Conservation (phyloP, 1,140 invertebrate genomes). For the Drosophila kurseongensis region DNA sequence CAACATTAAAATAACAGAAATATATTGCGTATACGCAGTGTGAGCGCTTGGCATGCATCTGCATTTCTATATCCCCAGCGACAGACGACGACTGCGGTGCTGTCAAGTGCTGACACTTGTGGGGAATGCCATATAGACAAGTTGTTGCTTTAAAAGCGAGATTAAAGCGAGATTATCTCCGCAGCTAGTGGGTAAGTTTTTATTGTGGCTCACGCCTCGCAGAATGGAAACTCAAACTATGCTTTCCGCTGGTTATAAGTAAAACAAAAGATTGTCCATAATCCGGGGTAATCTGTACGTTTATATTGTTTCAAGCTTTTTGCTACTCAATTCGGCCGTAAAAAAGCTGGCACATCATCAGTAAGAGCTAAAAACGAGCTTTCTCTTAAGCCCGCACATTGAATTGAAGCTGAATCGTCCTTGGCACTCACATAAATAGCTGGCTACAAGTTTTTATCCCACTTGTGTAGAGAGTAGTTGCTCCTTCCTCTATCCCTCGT, state of each 20-base stretch:
- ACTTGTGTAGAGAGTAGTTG: constrained; percentile 5
- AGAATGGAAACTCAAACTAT: constrained; percentile 16
- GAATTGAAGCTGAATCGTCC: constrained; percentile 56
- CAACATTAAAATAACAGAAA: constrained; percentile 39
- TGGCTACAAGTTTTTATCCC: constrained; percentile 50
- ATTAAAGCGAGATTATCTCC: constrained; percentile 34
- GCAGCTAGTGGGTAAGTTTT: constrained; percentile 28
- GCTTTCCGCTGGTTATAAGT: constrained; percentile 8
- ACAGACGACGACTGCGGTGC: constrained; percentile 8
- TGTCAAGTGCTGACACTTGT: constrained; percentile 61
- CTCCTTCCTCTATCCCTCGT: constrained; percentile 16
- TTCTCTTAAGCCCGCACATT: constrained; percentile 1
- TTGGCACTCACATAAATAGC: constrained; percentile 59
- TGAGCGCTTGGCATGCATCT: constrained; percentile 58
- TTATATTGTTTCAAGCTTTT: constrained; percentile 14
- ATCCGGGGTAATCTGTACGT: constrained; percentile 3
- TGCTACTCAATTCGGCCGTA: constrained; percentile 12
- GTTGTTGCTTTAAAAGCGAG: constrained; percentile 40
- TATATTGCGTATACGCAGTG: constrained; percentile 61
- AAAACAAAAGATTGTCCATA: constrained; percentile 25
- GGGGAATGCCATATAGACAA: constrained; percentile 25
- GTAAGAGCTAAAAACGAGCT: constrained; percentile 8
- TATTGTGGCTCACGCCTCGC: neutral
- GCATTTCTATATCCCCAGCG: constrained; percentile 54
- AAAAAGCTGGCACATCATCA: constrained; percentile 29